These are phyloP conservation scores for Corythucha ciliata DNA, from an alignment of 2,888 invertebrate species.

Conservation along the genomic window DNA sequence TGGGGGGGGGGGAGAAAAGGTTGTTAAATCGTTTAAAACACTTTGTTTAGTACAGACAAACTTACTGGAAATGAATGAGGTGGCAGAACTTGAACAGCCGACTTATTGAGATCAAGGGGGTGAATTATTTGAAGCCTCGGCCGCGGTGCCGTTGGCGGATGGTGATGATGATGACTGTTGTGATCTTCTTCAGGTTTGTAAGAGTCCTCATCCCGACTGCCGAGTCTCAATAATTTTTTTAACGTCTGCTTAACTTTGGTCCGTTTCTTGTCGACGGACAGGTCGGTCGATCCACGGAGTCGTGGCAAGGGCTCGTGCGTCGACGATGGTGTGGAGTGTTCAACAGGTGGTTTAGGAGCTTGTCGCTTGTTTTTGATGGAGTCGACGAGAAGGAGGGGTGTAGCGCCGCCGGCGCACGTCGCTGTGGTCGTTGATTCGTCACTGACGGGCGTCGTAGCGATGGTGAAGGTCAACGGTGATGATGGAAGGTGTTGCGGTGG, in stretches of 20 bases:
- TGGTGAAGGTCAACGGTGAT: too few species aligned
- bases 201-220: conserved; percentile 41
- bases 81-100: conserved; percentile 66
- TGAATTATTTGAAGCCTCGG: conserved; percentile 78
- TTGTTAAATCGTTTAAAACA: neutral
- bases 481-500: too few species aligned
- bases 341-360: conserved; percentile 38
- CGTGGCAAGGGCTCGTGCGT: conserved; percentile 26
- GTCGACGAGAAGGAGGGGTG: too few species aligned
- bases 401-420: too few species aligned
- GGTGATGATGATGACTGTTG: neutral
- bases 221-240: conserved; percentile 72
- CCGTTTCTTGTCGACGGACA: conserved; percentile 51
- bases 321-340: conserved; percentile 12
- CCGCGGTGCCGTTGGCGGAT: conserved; percentile 49
- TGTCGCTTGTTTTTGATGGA: conserved; percentile 24
- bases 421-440: too few species aligned
- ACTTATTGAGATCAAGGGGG: conserved; percentile 74
- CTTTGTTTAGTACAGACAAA: neutral
- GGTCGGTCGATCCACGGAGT: conserved; percentile 39
- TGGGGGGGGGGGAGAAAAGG: neutral
- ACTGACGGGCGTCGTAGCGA: too few species aligned
- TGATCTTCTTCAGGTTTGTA: conserved; percentile 42
- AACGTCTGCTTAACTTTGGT: conserved; percentile 65
- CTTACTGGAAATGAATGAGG: conserved; percentile 20